phyloP scores from a whole-genome alignment of 2,113 vertebrate genomes.

The Petrocephalus microphthalmus region DNA sequence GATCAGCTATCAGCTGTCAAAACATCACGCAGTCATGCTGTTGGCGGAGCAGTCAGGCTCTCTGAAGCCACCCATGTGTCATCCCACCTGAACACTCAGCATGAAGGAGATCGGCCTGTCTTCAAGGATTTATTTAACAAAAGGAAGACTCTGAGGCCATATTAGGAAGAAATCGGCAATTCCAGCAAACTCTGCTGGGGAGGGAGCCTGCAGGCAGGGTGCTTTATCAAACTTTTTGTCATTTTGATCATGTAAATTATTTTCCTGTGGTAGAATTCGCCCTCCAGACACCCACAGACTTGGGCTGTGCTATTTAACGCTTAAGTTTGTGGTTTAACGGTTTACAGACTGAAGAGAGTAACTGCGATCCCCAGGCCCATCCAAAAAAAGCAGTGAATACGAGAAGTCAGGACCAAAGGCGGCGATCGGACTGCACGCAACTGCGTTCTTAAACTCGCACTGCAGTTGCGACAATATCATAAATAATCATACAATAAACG shows the following conservation, averaged over 20 bases:
- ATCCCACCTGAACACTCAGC: neutral
- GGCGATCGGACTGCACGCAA: neutral
- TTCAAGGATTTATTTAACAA: conserved; percentile 1
- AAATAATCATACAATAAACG: neutral
- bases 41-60: neutral
- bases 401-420: neutral
- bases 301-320: neutral
- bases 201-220: neutral
- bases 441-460: neutral
- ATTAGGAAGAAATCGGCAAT: neutral
- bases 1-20: neutral
- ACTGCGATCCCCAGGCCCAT: neutral
- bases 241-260: neutral
- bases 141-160: neutral
- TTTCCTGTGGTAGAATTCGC: neutral
- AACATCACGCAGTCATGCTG: neutral
- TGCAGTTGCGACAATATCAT: neutral
- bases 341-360: neutral
- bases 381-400: neutral
- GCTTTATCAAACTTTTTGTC: conserved; percentile 1
- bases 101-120: neutral
- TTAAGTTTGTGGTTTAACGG: neutral
- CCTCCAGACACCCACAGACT: neutral
- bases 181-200: neutral
- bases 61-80: neutral